Evolutionary conservation across 2,797 vertebrate genomes (phyloP).

Genomic region (Poecilia picta): DNA sequence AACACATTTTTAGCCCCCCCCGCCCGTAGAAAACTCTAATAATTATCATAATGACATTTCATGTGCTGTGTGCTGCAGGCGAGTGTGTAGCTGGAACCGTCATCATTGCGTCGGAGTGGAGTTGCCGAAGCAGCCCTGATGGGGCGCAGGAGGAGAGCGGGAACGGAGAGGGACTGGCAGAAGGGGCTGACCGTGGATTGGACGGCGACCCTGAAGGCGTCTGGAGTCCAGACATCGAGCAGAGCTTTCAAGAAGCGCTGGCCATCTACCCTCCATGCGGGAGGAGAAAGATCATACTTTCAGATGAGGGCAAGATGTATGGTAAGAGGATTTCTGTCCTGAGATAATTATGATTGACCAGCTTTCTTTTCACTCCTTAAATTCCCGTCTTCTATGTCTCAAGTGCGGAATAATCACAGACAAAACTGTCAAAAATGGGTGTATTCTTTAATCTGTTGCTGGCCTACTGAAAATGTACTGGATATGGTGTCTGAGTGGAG

Average conservation of each 20-base stretch:
- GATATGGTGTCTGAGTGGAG: not conserved
- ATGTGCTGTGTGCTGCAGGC: constrained; percentile 58
- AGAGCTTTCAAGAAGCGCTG: constrained; percentile 97
- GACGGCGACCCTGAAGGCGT: constrained; percentile 95
- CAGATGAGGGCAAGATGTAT: constrained; percentile 98
- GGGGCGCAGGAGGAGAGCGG: constrained; percentile 93
- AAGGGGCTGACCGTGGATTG: constrained; percentile 88
- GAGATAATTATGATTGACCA: not conserved
- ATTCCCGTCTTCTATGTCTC: no score
- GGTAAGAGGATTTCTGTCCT: constrained; percentile 80
- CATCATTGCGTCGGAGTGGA: constrained; percentile 99
- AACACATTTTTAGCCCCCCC: not conserved
- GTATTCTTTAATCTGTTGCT: not conserved
- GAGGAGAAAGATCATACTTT: constrained; percentile 95
- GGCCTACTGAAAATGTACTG: not conserved
- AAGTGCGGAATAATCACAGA: not conserved
- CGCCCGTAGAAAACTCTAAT: no score
- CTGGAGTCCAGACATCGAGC: constrained; percentile 97
- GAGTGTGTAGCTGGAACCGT: constrained; percentile 88
- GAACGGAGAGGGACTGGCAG: constrained; percentile 87
- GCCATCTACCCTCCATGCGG: constrained; percentile 96
- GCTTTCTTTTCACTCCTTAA: not conserved
- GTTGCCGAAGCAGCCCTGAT: constrained; percentile 90
- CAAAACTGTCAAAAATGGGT: not conserved
- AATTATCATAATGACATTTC: not conserved